These are phyloP conservation scores for Discoglossus pictus DNA, from an alignment of 2,797 vertebrate genomes.

Conservation along the genomic window DNA sequence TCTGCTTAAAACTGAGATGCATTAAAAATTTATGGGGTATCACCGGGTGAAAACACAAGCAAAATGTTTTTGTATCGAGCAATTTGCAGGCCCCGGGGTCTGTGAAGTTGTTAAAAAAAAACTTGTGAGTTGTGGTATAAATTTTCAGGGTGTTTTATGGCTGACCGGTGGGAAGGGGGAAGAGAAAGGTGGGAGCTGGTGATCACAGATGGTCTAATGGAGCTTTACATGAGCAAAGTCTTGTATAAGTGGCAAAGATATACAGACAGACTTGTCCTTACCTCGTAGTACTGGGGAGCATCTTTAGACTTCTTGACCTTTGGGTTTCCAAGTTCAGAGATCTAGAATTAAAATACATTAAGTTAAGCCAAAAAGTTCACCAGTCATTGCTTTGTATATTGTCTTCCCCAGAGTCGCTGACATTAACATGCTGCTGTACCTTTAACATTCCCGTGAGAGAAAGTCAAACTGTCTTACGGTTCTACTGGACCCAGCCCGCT, in stretches of 20 bases:
- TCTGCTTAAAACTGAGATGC: slow-evolving; percentile 56
- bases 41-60: slow-evolving; percentile 60
- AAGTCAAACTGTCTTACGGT: too few species aligned
- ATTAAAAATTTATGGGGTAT: slow-evolving; percentile 64
- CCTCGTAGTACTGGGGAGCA: slow-evolving; percentile 66
- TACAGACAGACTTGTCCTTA: slow-evolving; percentile 39
- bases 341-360: slow-evolving; percentile 57
- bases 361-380: too few species aligned
- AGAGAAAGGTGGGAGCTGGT: not conserved
- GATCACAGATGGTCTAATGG: not conserved
- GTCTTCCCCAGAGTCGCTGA: too few species aligned
- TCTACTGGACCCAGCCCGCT: too few species aligned
- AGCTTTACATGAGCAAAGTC: too few species aligned
- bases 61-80: slow-evolving; percentile 55
- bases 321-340: slow-evolving; percentile 55
- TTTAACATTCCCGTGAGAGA: too few species aligned
- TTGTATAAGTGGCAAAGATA: too few species aligned
- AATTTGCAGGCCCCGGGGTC: slow-evolving; percentile 4
- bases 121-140: not conserved
- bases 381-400: too few species aligned
- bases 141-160: not conserved
- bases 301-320: slow-evolving; percentile 62
- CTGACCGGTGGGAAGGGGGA: not conserved
- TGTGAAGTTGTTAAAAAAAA: not conserved
- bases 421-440: too few species aligned